These are phyloP conservation scores for Potorous gilbertii DNA, from an alignment of 2,797 vertebrate species.

Conservation along the genomic window DNA sequence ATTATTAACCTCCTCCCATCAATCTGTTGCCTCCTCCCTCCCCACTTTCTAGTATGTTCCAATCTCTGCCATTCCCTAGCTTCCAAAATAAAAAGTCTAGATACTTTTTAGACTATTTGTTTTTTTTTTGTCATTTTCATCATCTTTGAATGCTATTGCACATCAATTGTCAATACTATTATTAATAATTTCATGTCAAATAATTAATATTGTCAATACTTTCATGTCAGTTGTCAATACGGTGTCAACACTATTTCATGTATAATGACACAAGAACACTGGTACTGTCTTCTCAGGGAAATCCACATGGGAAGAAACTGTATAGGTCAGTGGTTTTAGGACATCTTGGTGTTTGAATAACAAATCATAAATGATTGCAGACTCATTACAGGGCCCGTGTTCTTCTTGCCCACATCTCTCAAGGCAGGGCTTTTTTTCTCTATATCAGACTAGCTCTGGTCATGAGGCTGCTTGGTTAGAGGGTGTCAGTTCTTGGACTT, in stretches of 20 bases:
- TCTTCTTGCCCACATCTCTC: neutral
- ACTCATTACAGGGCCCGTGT: neutral
- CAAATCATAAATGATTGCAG: neutral
- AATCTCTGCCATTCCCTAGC: neutral
- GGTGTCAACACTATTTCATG: neutral
- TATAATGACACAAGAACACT: neutral
- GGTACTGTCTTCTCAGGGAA: neutral
- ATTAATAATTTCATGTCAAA: no score
- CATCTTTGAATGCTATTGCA: neutral
- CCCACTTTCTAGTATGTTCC: slow-evolving; percentile 36
- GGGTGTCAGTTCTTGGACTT: neutral
- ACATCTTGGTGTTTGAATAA: neutral
- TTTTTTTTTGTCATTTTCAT: neutral
- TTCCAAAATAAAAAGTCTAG: neutral
- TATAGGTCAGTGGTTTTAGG: slow-evolving; percentile 13
- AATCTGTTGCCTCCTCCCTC: neutral
- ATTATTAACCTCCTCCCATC: neutral
- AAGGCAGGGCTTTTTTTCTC: neutral
- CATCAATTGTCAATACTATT: no score
- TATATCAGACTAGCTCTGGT: neutral
- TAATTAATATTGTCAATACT: neutral
- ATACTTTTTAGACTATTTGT: neutral
- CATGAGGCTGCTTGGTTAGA: neutral
- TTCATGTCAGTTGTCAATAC: neutral
- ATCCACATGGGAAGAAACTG: neutral